Conservation (phyloP, 2,888 invertebrate genomes). For the Ecliptopera silaceata region DNA sequence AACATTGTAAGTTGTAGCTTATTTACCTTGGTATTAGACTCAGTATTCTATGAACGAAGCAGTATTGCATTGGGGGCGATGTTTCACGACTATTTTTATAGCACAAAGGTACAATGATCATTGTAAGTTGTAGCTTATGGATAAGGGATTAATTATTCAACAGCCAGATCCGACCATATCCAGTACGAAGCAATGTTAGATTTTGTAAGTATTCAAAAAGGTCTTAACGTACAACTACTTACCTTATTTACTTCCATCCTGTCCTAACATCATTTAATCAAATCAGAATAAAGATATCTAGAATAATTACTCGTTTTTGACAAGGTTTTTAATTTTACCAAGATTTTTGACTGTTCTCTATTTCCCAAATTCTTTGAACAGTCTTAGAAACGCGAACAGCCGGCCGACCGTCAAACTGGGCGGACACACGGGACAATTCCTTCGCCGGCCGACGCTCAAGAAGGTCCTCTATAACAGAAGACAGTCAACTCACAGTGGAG, state of each 20-base stretch:
- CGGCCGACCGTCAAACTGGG: conserved; percentile 94
- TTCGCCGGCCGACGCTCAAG: conserved; percentile 93
- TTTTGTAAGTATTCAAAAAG: too few species aligned
- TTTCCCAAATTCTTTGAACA: conserved; percentile 2
- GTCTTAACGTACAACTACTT: too few species aligned
- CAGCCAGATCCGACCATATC: too few species aligned
- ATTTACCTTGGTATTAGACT: background rate
- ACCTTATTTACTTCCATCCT: too few species aligned
- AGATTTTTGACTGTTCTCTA: background rate
- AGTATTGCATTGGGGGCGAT: conserved; percentile 91
- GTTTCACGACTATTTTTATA: conserved; percentile 89
- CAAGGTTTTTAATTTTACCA: too few species aligned
- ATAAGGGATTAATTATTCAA: too few species aligned
- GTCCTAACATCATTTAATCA: too few species aligned
- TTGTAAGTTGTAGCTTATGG: conserved; percentile 37
- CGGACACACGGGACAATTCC: conserved; percentile 77
- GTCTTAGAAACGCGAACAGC: conserved; percentile 75
- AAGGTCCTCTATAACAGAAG: conserved; percentile 91
- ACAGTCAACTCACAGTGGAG: conserved; percentile 95
- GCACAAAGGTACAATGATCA: conserved; percentile 61
- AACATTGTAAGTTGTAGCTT: conserved; percentile 42
- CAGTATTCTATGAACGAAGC: conserved; percentile 42
- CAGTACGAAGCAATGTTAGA: too few species aligned
- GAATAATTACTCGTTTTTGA: too few species aligned
- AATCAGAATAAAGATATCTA: too few species aligned